phyloP scores from a whole-genome alignment of 2,797 vertebrate species.

The Gorsachius magnificus region DNA sequence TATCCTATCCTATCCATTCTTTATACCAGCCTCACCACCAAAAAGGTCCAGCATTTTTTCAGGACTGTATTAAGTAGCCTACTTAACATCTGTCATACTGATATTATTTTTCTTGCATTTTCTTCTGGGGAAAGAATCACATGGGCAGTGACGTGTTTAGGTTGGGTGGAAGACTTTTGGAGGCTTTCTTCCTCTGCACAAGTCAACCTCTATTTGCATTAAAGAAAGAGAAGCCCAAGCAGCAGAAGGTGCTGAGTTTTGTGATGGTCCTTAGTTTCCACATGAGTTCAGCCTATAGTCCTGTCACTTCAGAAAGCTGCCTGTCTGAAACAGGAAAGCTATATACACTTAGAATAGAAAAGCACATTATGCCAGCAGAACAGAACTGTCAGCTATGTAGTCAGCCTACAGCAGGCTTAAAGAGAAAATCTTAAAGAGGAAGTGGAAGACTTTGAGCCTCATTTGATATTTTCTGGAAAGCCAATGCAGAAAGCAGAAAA shows the following conservation, averaged over 20 bases:
- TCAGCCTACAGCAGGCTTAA: neutral
- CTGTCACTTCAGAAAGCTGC: neutral
- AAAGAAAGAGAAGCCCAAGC: neutral
- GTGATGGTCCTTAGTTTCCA: neutral
- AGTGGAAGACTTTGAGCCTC: neutral
- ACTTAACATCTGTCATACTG: neutral
- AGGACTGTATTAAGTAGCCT: neutral
- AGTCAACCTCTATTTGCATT: neutral
- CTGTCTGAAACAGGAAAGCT: neutral
- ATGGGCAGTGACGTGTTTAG: neutral
- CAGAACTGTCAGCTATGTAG: neutral
- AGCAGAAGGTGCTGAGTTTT: neutral
- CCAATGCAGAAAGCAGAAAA: neutral
- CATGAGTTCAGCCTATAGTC: neutral
- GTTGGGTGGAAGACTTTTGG: neutral
- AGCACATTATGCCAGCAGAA: neutral
- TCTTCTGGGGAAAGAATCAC: neutral
- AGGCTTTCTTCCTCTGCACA: neutral
- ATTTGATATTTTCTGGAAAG: neutral
- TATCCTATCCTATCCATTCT: neutral
- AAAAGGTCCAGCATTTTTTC: neutral
- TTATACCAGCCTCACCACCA: neutral
- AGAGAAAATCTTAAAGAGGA: neutral
- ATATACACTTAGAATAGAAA: neutral
- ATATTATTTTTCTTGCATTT: neutral